Percentiles rank a stretch among this genome's conserved stretches.
Evolutionary conservation across 2,797 vertebrate genomes (phyloP).

Genomic region (Cirrhinus molitorella): DNA sequence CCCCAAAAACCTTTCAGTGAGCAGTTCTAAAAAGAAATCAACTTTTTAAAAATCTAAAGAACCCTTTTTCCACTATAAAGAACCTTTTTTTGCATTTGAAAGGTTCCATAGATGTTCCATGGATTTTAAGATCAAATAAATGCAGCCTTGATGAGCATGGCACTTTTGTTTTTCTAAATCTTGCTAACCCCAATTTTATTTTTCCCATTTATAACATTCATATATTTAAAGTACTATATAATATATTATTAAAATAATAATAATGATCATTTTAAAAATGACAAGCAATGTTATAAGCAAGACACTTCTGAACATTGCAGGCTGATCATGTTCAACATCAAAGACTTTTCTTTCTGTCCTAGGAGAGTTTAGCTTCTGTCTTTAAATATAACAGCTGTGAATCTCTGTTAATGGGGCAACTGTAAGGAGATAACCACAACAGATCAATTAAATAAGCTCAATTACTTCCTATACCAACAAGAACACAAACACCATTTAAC

Average conservation of each 20-base stretch:
- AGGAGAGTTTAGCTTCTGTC: background rate
- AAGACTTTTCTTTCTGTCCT: background rate
- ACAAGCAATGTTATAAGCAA: background rate
- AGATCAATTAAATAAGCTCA: conserved; percentile 63
- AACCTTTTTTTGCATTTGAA: too few relatives aligned
- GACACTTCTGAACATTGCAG: background rate
- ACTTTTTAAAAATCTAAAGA: too few relatives aligned
- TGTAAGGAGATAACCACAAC: conserved; percentile 34
- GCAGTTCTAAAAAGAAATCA: too few relatives aligned
- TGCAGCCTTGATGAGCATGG: background rate
- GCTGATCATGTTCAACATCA: background rate
- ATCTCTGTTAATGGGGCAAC: background rate
- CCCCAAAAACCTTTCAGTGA: too few relatives aligned
- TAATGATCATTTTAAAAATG: background rate
- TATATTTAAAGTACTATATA: background rate
- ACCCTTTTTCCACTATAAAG: too few relatives aligned
- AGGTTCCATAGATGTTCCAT: too few relatives aligned
- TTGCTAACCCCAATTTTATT: background rate
- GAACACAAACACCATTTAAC: conserved; percentile 65
- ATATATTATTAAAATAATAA: background rate
- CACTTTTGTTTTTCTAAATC: background rate
- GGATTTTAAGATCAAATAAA: background rate
- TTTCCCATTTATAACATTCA: background rate
- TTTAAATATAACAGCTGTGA: conserved; percentile 6
- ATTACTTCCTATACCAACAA: conserved; percentile 59